A percentile compares a stretch with the other conserved stretches of the same genome.
Conservation (phyloP, 2,888 invertebrate species). For the Oscheius onirici region DNA sequence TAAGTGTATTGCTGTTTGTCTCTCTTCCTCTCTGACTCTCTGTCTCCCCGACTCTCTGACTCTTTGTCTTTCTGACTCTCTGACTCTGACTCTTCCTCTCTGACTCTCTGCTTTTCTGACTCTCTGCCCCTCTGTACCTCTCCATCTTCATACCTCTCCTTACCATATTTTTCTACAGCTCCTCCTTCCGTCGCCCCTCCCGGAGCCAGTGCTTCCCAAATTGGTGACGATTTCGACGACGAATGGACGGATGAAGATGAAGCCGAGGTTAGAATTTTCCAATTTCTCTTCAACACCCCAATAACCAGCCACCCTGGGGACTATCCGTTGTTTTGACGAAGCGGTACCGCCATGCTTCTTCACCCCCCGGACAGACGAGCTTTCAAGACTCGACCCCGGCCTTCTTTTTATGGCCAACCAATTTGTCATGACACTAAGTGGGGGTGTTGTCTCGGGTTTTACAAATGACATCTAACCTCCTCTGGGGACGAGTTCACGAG, state of each 20-base stretch:
- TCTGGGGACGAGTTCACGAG: conserved; percentile 23
- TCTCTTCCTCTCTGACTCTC: neutral
- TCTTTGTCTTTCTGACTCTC: no score
- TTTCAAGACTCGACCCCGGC: no score
- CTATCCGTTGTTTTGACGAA: no score
- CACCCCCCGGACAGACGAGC: no score
- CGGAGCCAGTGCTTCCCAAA: conserved; percentile 79
- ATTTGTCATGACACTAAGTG: conserved; percentile 14
- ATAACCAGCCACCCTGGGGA: no score
- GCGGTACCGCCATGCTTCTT: no score
- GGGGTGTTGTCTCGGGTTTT: conserved; percentile 19
- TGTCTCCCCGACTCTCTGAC: no score
- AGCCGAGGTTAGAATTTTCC: conserved; percentile 49
- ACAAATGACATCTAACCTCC: conserved; percentile 17
- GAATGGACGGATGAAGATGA: conserved; percentile 71
- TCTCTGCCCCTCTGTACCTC: no score
- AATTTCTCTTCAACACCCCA: neutral
- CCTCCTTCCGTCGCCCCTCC: conserved; percentile 32
- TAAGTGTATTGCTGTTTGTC: neutral
- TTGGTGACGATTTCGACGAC: conserved; percentile 68
- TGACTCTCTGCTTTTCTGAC: no score
- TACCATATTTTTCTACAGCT: conserved; percentile 3
- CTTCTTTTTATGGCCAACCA: neutral
- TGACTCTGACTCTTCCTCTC: no score
- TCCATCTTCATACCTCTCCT: no score